A percentile compares a stretch with the other conserved stretches of the same genome.
Evolutionary conservation across 2,888 invertebrate species (phyloP).

Genomic region (Agrochola litura): DNA sequence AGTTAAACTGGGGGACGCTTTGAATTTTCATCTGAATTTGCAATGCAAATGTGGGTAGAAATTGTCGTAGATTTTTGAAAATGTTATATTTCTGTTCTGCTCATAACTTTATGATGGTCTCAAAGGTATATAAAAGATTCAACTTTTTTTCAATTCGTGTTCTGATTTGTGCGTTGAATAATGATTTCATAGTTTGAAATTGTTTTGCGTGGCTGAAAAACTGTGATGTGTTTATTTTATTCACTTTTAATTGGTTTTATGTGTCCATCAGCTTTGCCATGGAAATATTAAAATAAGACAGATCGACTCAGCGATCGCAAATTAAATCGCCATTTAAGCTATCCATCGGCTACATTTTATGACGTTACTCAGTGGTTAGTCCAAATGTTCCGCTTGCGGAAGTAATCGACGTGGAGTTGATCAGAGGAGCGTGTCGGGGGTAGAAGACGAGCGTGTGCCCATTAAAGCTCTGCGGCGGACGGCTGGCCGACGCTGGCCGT

Average conservation of each 20-base stretch:
- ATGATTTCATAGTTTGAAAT: slow-evolving; percentile 10
- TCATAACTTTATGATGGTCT: slow-evolving; percentile 44
- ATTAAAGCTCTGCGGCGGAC: slow-evolving; percentile 81
- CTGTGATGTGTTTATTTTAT: background rate
- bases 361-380: slow-evolving; percentile 17
- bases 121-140: slow-evolving; percentile 37
- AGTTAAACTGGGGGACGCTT: slow-evolving; percentile 76
- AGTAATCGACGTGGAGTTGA: slow-evolving; percentile 75
- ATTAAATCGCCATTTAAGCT: background rate
- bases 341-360: slow-evolving; percentile 24
- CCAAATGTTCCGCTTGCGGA: slow-evolving; percentile 39
- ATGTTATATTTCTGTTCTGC: slow-evolving; percentile 57
- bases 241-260: background rate
- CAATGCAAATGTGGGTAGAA: slow-evolving; percentile 74
- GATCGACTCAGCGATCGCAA: background rate
- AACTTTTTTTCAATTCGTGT: slow-evolving; percentile 45
- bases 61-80: slow-evolving; percentile 69
- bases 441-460: slow-evolving; percentile 77
- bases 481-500: slow-evolving; percentile 70
- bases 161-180: slow-evolving; percentile 41
- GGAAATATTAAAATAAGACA: background rate
- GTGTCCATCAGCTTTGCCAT: background rate
- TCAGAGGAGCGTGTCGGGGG: slow-evolving; percentile 72
- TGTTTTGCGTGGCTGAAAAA: background rate
- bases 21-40: slow-evolving; percentile 78